A percentile compares a stretch with the other conserved stretches of the same genome.
These are phyloP conservation scores for Ptilorrhoa leucosticta DNA, from an alignment of 2,113 vertebrate species.

Conservation along the genomic window DNA sequence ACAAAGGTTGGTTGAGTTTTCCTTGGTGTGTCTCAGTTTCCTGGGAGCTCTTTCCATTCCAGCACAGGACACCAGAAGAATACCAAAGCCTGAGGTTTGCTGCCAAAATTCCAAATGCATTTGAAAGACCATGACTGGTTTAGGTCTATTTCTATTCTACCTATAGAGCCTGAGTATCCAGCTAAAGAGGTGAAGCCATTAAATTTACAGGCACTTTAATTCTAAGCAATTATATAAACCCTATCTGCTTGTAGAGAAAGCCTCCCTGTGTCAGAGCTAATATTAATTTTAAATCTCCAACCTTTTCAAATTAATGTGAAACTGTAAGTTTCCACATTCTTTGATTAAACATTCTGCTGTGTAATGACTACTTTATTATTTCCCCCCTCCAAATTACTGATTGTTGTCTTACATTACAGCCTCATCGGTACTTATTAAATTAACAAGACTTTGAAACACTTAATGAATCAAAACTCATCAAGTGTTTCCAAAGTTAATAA, in stretches of 20 bases:
- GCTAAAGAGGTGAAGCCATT: conserved; percentile 7
- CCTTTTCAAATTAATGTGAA: conserved; percentile 51
- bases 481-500: conserved; percentile 69
- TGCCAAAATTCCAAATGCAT: not conserved
- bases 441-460: conserved; percentile 71
- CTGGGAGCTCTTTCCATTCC: not conserved
- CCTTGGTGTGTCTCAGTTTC: not conserved
- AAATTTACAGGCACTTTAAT: conserved; percentile 46
- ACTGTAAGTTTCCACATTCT: conserved; percentile 61
- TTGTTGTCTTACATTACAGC: conserved; percentile 72
- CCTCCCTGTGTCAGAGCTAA: conserved; percentile 33
- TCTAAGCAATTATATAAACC: conserved; percentile 42
- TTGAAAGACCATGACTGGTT: not conserved
- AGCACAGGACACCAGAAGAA: not conserved
- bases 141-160: not conserved
- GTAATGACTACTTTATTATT: conserved; percentile 70
- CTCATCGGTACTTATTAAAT: conserved; percentile 70
- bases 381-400: conserved; percentile 68
- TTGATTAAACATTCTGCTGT: conserved; percentile 69
- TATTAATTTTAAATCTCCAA: conserved; percentile 58
- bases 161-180: not conserved
- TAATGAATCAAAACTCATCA: conserved; percentile 72
- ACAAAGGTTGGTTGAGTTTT: not conserved
- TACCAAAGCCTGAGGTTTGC: not conserved
- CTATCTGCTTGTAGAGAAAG: conserved; percentile 41